Conservation (phyloP, 2,797 vertebrate species). For the Cossypha heuglini region DNA sequence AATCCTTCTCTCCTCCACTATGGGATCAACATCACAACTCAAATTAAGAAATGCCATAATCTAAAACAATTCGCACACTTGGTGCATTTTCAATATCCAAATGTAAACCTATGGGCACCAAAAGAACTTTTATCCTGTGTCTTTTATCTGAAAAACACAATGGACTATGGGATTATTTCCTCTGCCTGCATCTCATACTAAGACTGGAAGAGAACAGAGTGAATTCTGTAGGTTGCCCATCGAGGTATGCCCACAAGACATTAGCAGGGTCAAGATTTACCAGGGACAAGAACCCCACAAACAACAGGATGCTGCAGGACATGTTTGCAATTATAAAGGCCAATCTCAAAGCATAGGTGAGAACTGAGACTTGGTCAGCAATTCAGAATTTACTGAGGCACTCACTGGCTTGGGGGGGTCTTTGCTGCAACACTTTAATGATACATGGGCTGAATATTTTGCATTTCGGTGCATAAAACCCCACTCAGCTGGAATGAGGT, state of each 20-base stretch:
- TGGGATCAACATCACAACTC: neutral
- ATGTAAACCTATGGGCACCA: neutral
- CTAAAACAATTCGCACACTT: neutral
- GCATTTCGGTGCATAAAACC: conserved; percentile 4
- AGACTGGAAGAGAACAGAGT: neutral
- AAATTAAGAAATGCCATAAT: neutral
- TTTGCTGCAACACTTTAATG: neutral
- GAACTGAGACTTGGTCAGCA: neutral
- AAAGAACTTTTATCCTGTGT: neutral
- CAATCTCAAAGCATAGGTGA: rapidly evolving
- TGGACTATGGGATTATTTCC: neutral
- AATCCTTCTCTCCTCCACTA: neutral
- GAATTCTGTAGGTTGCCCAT: neutral
- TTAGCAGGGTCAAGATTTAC: neutral
- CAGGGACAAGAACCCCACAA: neutral
- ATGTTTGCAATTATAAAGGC: rapidly evolving
- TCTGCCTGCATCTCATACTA: neutral
- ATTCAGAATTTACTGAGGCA: neutral
- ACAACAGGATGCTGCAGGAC: neutral
- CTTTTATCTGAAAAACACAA: neutral
- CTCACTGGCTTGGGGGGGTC: neutral
- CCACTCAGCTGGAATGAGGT: conserved; percentile 37
- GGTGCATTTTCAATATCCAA: neutral
- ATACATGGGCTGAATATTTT: neutral
- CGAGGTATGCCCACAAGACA: neutral